These are phyloP conservation scores for Melikaiella ostensackeni DNA, from an alignment of 2,888 invertebrate genomes.

Conservation along the genomic window DNA sequence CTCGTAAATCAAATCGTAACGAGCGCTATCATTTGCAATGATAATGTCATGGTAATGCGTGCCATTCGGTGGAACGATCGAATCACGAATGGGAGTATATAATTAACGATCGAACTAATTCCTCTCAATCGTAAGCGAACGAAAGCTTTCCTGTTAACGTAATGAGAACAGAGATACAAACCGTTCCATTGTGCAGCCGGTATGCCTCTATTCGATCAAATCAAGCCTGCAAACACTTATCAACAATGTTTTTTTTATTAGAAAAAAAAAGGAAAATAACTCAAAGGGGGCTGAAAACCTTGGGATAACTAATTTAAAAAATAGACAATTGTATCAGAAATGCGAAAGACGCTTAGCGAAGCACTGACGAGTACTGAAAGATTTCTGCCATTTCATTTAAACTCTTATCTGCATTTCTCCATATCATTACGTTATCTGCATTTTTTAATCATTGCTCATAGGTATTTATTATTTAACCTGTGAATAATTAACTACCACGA, in stretches of 20 bases:
- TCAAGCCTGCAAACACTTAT: not conserved
- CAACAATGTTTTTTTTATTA: not conserved
- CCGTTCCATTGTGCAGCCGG: not conserved
- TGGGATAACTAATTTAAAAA: not conserved
- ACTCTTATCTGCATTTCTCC: not conserved
- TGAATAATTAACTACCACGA: not conserved
- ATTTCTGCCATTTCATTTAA: not conserved
- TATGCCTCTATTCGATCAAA: not conserved
- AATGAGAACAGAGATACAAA: constrained; percentile 21
- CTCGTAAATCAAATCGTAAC: constrained; percentile 61
- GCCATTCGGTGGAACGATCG: constrained; percentile 57
- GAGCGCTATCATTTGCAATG: constrained; percentile 64
- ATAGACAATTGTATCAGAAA: not conserved
- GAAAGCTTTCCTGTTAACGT: constrained; percentile 29
- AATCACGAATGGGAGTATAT: constrained; percentile 55
- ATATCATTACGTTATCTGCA: not conserved
- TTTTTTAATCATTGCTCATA: not conserved
- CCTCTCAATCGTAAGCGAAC: constrained; percentile 8
- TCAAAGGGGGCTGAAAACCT: not conserved
- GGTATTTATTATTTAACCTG: not conserved
- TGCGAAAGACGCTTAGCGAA: not conserved
- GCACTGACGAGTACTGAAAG: not conserved
- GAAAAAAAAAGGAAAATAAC: not conserved
- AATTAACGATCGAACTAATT: constrained; percentile 59
- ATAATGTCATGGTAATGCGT: constrained; percentile 57